A percentile compares a stretch with the other conserved stretches of the same genome.
phyloP scores from a whole-genome alignment of 1,140 invertebrate genomes.

The Oscheius sp. region DNA sequence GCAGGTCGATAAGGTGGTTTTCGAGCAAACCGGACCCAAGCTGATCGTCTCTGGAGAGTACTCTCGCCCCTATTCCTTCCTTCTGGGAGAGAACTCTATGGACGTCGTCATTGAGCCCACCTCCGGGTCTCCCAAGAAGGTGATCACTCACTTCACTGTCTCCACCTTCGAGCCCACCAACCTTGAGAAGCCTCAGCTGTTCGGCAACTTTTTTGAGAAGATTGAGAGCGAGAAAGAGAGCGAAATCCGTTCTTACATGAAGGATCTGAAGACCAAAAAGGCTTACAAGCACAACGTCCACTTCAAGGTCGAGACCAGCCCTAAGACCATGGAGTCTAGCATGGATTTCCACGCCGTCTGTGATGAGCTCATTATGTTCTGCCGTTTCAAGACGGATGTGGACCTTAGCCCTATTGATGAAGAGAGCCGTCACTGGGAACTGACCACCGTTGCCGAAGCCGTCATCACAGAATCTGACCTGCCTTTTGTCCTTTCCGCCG shows the following conservation, averaged over 20 bases:
- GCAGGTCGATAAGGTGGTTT: conserved; percentile 9
- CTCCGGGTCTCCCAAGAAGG: conserved; percentile 29
- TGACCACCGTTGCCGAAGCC: background rate
- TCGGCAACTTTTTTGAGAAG: conserved; percentile 31
- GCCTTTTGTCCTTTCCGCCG: background rate
- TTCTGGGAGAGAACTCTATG: conserved; percentile 24
- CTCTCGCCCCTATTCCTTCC: conserved; percentile 15
- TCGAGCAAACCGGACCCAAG: conserved; percentile 20
- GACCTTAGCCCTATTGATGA: background rate
- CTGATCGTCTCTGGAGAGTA: conserved; percentile 18
- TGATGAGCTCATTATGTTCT: conserved; percentile 8
- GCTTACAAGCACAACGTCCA: conserved; percentile 24
- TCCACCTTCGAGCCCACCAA: background rate
- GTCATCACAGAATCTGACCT: conserved; percentile 31
- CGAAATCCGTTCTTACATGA: background rate
- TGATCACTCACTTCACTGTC: background rate
- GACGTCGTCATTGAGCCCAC: conserved; percentile 25
- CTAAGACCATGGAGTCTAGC: background rate
- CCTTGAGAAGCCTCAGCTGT: conserved; percentile 7
- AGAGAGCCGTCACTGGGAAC: conserved; percentile 14
- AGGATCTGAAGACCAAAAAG: conserved; percentile 21
- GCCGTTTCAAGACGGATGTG: conserved; percentile 2
- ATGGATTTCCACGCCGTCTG: background rate
- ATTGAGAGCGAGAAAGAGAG: background rate
- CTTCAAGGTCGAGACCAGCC: conserved; percentile 10